Evolutionary conservation across 2,888 invertebrate genomes (phyloP), one percentile per base, ranked within the genome.

Genomic region (Hymenopus coronatus): DNA sequence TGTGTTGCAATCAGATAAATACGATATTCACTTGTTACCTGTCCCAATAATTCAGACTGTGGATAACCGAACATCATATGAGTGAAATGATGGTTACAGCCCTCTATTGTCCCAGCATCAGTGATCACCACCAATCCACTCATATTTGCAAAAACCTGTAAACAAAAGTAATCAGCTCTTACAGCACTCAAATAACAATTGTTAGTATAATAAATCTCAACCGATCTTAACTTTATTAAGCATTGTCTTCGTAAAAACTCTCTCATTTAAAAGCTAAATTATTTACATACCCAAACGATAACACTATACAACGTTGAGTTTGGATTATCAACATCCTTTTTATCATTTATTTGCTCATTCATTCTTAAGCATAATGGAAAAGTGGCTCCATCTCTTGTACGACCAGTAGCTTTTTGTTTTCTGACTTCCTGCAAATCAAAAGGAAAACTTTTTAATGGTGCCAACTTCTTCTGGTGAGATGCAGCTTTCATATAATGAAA

Each of bases 81-180:
- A 0, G 95, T 94, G 91, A 96, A 96, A 92, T 96, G 95, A 91
- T 96, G 95, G 92, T 96, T 96, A 91, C 96, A 95, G 0, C 95
- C 95, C 6, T 95, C 95, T 90, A 96, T 95, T 2, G 94, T 93
- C n/a, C 96, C 96, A 90, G 94, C 93, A 20, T 95, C 95, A 90
- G 95, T 94, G 0, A 96, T 94, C 4, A 96, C 95, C 27, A 96
- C 93, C 28, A 96, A 93, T 4, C 96, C 96, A 92, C 96, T 96
- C 83, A 96, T 95, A 92, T 95, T 96, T 91, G 93, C 92, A 91
- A 93, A 93, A 85, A 93, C 93, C 93, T 93, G 93, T 6, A 93
- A 89, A 81, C 89, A 54, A 88, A 20, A 84, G 40, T 20, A 9
- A 82, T 20, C 27, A 12, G 1, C 40, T 40, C 40, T 40, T 40